Conservation (phyloP, 2,113 vertebrate species). For the Calidris pugnax region DNA sequence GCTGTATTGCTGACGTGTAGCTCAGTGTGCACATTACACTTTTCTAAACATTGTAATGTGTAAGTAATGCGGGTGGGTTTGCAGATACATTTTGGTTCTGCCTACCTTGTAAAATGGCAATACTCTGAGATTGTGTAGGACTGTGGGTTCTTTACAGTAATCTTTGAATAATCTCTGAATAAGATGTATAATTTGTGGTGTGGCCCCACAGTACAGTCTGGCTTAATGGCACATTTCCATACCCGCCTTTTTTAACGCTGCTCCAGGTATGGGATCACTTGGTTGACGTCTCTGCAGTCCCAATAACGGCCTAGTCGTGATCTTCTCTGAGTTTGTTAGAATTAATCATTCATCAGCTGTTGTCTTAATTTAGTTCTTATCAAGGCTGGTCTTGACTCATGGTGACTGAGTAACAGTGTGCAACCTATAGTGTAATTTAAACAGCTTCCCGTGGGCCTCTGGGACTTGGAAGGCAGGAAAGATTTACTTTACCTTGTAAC, state of each 20-base stretch:
- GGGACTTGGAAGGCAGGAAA: background rate
- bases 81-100: background rate
- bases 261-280: background rate
- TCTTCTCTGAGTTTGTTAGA: background rate
- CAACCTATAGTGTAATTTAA: background rate
- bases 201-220: background rate
- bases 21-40: background rate
- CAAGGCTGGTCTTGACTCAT: background rate
- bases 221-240: background rate
- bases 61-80: background rate
- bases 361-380: background rate
- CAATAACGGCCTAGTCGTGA: accelerated
- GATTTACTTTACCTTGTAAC: background rate
- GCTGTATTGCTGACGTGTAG: accelerated
- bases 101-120: background rate
- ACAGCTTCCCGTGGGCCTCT: background rate
- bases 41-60: background rate
- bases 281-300: background rate
- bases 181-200: background rate
- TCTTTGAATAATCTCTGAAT: background rate
- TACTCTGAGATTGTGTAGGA: background rate
- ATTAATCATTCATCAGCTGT: background rate
- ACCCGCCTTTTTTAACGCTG: background rate
- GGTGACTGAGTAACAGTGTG: background rate
- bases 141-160: background rate